phyloP scores from a whole-genome alignment of 2,888 invertebrate genomes.

The Mimachlamys varia region DNA sequence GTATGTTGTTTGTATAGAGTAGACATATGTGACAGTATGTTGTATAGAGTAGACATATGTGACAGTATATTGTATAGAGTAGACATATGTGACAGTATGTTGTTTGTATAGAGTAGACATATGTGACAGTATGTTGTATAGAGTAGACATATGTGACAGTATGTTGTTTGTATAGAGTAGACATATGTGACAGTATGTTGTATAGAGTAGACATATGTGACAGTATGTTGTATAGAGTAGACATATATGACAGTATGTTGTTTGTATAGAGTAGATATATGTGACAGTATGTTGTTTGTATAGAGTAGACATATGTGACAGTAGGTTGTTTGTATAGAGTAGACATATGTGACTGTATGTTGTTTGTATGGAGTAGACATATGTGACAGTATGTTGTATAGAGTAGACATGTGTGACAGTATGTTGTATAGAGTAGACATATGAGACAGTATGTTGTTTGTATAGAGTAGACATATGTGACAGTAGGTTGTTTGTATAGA shows the following conservation, averaged over 20 bases:
- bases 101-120: not conserved
- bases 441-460: not conserved
- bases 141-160: not conserved
- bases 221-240: not conserved
- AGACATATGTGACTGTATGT: no score
- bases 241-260: not conserved
- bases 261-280: no score
- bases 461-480: not conserved
- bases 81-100: not conserved
- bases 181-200: not conserved
- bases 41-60: not conserved
- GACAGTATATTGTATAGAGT: not conserved
- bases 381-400: not conserved
- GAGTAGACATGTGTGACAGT: not conserved
- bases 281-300: not conserved
- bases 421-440: not conserved
- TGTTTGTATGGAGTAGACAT: not conserved
- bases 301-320: not conserved
- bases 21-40: not conserved
- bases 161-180: not conserved
- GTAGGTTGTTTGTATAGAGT: not conserved
- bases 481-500: not conserved
- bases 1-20: not conserved
- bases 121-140: no score
- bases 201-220: not conserved